These are phyloP conservation scores for Temnothorax nylanderi DNA, from an alignment of 1,140 invertebrate species.

Conservation along the genomic window DNA sequence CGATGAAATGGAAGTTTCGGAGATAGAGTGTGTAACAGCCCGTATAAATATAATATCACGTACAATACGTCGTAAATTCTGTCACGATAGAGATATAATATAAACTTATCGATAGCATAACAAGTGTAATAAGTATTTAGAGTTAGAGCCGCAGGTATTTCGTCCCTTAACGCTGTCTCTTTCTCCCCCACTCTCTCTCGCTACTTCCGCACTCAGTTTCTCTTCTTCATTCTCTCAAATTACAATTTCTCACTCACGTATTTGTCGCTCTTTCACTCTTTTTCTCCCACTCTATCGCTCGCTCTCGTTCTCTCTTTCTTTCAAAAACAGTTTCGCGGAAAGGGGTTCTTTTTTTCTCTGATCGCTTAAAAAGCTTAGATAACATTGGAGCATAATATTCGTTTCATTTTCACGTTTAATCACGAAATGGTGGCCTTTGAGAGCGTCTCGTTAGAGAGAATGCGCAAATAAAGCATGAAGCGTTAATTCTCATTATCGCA, in stretches of 20 bases:
- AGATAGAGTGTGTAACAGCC: constrained; percentile 82
- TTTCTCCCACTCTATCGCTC: constrained; percentile 44
- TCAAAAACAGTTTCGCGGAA: constrained; percentile 65
- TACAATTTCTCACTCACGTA: constrained; percentile 37
- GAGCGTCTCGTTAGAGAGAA: constrained; percentile 34
- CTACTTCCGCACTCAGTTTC: constrained; percentile 3
- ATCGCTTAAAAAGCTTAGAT: constrained; percentile 70
- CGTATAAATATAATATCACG: constrained; percentile 84
- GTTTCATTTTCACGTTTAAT: constrained; percentile 60
- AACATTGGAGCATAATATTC: constrained; percentile 64
- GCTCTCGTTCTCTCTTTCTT: constrained; percentile 53
- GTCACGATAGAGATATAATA: constrained; percentile 81
- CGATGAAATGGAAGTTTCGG: constrained; percentile 77
- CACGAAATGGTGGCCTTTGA: constrained; percentile 65
- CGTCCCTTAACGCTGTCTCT: constrained; percentile 64
- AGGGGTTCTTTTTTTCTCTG: constrained; percentile 49
- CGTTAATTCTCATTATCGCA: background rate
- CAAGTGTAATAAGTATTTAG: constrained; percentile 82
- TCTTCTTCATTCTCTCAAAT: constrained; percentile 31
- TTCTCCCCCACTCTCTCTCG: constrained; percentile 27
- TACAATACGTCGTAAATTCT: constrained; percentile 80
- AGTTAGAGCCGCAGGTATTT: constrained; percentile 81
- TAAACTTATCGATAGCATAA: constrained; percentile 84
- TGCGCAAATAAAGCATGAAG: background rate
- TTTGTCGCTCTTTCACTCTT: background rate